Conservation (phyloP, 2,797 vertebrate species). For the Diplodus sargus region DNA sequence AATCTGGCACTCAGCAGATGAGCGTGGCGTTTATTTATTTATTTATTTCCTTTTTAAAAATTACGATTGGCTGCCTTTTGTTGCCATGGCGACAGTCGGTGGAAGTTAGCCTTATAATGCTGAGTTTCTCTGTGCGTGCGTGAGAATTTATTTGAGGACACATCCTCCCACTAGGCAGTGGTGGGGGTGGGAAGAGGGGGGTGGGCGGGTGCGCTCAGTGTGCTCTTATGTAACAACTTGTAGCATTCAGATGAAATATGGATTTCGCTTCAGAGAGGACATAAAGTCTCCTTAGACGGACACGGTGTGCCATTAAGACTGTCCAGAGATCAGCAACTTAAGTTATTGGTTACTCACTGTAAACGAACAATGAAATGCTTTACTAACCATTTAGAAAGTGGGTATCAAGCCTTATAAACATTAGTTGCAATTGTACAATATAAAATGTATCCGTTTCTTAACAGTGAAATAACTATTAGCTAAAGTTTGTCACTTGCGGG, state of each 20-base stretch:
- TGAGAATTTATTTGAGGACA: conserved; percentile 52
- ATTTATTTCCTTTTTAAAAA: conserved; percentile 16
- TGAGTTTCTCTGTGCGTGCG: conserved; percentile 39
- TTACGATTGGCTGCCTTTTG: conserved; percentile 53
- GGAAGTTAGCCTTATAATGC: conserved; percentile 61
- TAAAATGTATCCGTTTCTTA: no score
- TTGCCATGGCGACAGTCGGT: conserved; percentile 76
- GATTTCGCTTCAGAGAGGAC: conserved; percentile 6
- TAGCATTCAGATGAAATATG: conserved; percentile 47
- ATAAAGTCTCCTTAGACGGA: background rate
- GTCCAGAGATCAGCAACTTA: background rate
- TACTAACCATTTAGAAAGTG: no score
- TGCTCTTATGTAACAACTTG: conserved; percentile 51
- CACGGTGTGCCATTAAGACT: no score
- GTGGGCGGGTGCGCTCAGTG: background rate
- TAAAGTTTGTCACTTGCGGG: no score
- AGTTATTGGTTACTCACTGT: no score
- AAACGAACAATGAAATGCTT: no score
- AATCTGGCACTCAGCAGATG: conserved; percentile 62
- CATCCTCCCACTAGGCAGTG: conserved; percentile 24
- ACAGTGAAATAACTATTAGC: no score
- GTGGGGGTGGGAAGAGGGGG: background rate
- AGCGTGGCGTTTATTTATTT: background rate
- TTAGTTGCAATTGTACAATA: no score
- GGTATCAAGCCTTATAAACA: no score